Evolutionary conservation across 2,797 vertebrate species (phyloP), one percentile per base, ranked within the genome.

Genomic region (Brachyrhaphis roseni): DNA sequence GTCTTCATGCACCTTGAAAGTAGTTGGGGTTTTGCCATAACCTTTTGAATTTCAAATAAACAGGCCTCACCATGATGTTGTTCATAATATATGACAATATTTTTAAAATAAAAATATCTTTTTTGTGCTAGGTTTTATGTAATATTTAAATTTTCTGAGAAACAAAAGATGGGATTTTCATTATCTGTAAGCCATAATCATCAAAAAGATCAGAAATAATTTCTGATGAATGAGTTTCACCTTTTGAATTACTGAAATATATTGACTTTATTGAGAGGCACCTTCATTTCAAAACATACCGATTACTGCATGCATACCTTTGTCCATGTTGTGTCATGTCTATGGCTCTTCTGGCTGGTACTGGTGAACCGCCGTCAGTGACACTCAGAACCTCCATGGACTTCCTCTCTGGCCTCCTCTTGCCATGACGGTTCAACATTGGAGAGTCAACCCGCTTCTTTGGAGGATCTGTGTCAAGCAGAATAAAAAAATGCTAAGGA

Each of bases 331-430:
- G 93, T 1, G 93, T 93, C 98, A 99, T 98, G 95, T 99, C 98
- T 36, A 99, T 98, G 77, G 98, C 96, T 83, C 98, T 96, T 86
- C 98, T 96, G 13, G 97, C 98, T 1, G 98, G 98, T 76, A 99
- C 98, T 0, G 98, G 98, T 31, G 98, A 99, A 49, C 98, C 98
- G 0, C 98, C 98, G 0, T 99, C 98, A 0, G 98, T 99, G 90
- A 99, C 97, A 0, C 98, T 99, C 80, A 99, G 96, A 78, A 99
- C 98, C 94, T 99, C 98, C 98, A 99, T 99, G 23, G 98, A 99
- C 93, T 99, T 99, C 90, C 98, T 96, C 87, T 99, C 98, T 0
- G 98, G 98, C 88, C 98, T 96, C 91, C 98, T 94, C 94, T 99
- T 99, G 86, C 98, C 98, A 0, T 99, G 98, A 81, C 98, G 97